These are phyloP conservation scores for Tiaroga cobitis DNA, from an alignment of 2,797 vertebrate species.

Conservation along the genomic window DNA sequence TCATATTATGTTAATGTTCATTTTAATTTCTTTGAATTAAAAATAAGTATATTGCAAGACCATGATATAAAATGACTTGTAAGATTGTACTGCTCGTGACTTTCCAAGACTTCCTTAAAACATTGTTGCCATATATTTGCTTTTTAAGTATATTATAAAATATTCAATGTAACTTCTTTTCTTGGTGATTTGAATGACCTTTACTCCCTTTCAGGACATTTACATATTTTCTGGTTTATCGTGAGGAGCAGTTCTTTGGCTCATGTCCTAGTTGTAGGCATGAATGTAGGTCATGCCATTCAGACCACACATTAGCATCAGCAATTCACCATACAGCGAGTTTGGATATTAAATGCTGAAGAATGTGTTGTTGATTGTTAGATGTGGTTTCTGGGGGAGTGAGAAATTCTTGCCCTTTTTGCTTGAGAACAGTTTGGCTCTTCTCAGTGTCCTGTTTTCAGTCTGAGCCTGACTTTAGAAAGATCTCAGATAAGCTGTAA, in stretches of 20 bases:
- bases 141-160: background rate
- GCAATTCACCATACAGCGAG: background rate
- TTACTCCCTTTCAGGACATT: background rate
- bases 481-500: constrained; percentile 45
- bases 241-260: background rate
- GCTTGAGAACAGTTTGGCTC: background rate
- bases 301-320: constrained; percentile 14
- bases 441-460: constrained; percentile 27
- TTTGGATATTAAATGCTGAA: background rate
- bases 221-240: background rate
- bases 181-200: background rate
- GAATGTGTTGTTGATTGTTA: background rate
- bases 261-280: background rate
- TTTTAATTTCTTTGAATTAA: background rate
- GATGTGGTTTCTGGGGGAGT: constrained; percentile 6
- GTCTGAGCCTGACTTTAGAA: constrained; percentile 46
- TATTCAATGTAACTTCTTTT: background rate
- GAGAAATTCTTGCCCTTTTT: constrained; percentile 10
- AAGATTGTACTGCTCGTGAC: background rate
- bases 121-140: background rate
- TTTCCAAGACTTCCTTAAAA: background rate
- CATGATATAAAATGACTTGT: no score
- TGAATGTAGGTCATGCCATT: background rate
- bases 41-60: no score
- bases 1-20: no score